Conservation (phyloP, 2,888 invertebrate genomes). For the Andrena chrysosceles region DNA sequence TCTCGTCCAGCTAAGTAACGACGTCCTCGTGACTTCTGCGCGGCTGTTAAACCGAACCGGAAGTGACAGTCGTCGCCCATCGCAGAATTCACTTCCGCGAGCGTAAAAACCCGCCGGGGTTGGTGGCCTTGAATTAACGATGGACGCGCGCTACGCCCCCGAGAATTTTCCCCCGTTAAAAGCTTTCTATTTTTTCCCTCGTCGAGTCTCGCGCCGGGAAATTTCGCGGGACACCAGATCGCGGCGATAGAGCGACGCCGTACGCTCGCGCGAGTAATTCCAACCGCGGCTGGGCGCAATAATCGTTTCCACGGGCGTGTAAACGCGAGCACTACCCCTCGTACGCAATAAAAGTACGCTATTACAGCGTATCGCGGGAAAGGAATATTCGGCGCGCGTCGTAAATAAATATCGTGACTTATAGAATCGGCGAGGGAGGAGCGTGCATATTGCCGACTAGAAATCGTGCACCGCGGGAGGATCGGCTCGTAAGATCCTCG, state of each 20-base stretch:
- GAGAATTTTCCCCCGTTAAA: slow-evolving; percentile 12
- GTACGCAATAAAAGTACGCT: slow-evolving; percentile 3
- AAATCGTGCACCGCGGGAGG: slow-evolving; percentile 37
- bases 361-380: neutral
- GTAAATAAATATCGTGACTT: slow-evolving; percentile 46
- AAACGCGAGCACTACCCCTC: neutral
- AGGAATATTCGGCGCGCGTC: slow-evolving; percentile 14
- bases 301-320: slow-evolving; percentile 9
- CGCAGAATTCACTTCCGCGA: slow-evolving; percentile 35
- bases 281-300: neutral
- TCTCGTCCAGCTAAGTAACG: slow-evolving; percentile 43
- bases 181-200: slow-evolving; percentile 35
- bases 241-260: neutral
- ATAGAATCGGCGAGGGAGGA: neutral
- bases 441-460: slow-evolving; percentile 18
- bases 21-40: slow-evolving; percentile 44
- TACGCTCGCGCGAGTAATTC: slow-evolving; percentile 4
- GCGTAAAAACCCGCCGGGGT: slow-evolving; percentile 3
- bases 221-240: neutral
- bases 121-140: slow-evolving; percentile 47
- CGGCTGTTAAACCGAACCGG: slow-evolving; percentile 25
- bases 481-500: slow-evolving; percentile 43
- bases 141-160: slow-evolving; percentile 2
- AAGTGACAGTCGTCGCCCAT: slow-evolving; percentile 36
- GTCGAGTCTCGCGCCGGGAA: neutral